Evolutionary conservation across 2,797 vertebrate genomes (phyloP), one percentile per base, ranked within the genome.

Genomic region (Xerus rutilus): DNA sequence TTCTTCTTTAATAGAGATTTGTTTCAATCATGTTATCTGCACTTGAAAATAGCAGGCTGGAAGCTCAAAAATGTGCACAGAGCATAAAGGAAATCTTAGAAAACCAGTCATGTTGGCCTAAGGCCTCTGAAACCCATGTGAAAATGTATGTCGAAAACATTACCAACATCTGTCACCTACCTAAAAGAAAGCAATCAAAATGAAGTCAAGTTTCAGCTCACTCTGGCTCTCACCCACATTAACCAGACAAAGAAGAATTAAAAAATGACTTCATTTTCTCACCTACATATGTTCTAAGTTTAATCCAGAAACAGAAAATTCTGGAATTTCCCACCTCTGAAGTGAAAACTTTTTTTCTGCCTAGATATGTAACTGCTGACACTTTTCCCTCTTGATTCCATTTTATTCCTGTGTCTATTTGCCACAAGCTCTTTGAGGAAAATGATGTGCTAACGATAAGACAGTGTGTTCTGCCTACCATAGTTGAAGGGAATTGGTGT

Each of bases 1-100:
- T 93, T 96, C 95, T 96, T 96, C 77, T 97, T 94, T 96, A 94
- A 95, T 96, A 96, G 93, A 97, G 91, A 95, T 95, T 96, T 96
- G 89, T 96, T 97, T 97, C 97, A 97, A 94, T 97, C 96, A 97
- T 84, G 92, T 78, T 96, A 86, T 95, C 77, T 97, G 65, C 70
- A 96, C 86, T 93, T 79, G 91, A 95, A 91, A 93, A 89, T 84
- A 93, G 77, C 89, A 92, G 64, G 39, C 67, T 93, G 86, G 62
- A 72, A 96, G 65, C 93, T 96, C 81, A 96, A 94, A 93, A 94
- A 86, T 70, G 59, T 90, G n/a, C 81, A 49, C 47, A 76, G 0
- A 35, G 52, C 76, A 76, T 90, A 78, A 95, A 93, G 57, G n/a
- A 91, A 91, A 78, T 87, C 89, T 86, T 81, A 76, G 73, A 86